Base-by-base conservation (phyloP, 1,140 invertebrate genomes). In the Drosophila mauritiana region DNA sequence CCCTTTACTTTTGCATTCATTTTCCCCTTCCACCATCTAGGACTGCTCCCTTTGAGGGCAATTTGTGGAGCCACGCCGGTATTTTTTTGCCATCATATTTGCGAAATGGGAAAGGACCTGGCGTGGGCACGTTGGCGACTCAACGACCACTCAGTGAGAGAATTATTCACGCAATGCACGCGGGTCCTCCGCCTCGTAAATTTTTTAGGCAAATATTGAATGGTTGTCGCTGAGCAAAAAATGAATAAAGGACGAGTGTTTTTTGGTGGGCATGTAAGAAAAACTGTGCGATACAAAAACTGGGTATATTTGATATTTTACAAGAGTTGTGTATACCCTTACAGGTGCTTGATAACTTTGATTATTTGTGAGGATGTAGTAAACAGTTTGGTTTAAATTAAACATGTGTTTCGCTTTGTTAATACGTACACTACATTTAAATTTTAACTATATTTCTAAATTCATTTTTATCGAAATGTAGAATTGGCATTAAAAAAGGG, bases 181-280 rank as follows among this genome's bases (percentile, higher is more conserved):
- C 55, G 56, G 42, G 27, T 20, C 43, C 42, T 11, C 31, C 39
- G 80, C 36, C 55, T 36, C 58, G 42, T 75, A 72, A 25, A 74
- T 81, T 73, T 85, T 77, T 80, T 84, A 80, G 81, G 48, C 49
- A 80, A 80, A 80, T 73, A 85, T 80, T 77, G 58, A 84, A 68
- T 68, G 75, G 61, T 34, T 55, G 52, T 36, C 27, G 42, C 43
- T 22, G 10, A n/a, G 17, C 12, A 40, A 75, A 64, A 36, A 64
- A 73, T 36, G 42, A 63, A 54, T 22, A 42, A 42, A 43, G 45
- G 31, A 34, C 42, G 40, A 42, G 17, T n/a, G 17, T n/a, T 46
- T 34, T 13, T 40, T 51, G 15, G 34, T 40, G 39, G 3, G 27
- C 31, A 36, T 39, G 45, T 22, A 52, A 17, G 10, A 52, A 49